Evolutionary conservation across 2,888 invertebrate genomes (phyloP), one percentile per base, ranked within the genome.

Genomic region (Amitus sp.): DNA sequence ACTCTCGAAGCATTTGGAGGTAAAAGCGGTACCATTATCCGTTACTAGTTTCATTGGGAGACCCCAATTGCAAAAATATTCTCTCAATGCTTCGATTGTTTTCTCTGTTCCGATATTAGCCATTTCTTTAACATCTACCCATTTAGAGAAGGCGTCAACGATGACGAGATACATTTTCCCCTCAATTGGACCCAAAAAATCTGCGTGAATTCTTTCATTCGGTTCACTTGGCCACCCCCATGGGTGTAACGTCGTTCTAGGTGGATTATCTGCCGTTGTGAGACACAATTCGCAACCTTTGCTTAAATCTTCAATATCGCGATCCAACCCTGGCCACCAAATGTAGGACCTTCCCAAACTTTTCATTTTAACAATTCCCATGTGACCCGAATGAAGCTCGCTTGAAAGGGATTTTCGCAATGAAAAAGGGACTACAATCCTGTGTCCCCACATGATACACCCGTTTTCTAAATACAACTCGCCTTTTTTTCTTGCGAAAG

Each of bases 301-400:
- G 1, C 34, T 30, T 4, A 65, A 10, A 2, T 48, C 42, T n/a
- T 72, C 63, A 1, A 69, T 66, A 6, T 69, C 67, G 6, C 7
- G 10, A 19, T 69, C 68, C 0, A 69, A 59, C 1, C 30, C 50
- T 1, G 67, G 62, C 70, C 70, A 73, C 56, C 66, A 67, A 7
- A 68, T 55, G 39, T 69, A 68, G 1, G 62, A 60, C 23, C 71
- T 37, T n/a, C 71, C 69, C 3, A 72, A 15, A 15, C 54, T 45
- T 47, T 73, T 72, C 62, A 69, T 73, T 48, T 61, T 64, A 0
- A 65, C 62, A n/a, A 70, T 58, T 1, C 71, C 72, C 37, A 65
- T 18, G 43, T 69, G 70, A 2, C 65, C 61, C 0, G 28, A 40
- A 47, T 72, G 67, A 27, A 72, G 56, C 50, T 72, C 69, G 5